Evolutionary conservation across 2,797 vertebrate genomes (phyloP), one percentile per base, ranked within the genome.

Genomic region (Thaleichthys pacificus): DNA sequence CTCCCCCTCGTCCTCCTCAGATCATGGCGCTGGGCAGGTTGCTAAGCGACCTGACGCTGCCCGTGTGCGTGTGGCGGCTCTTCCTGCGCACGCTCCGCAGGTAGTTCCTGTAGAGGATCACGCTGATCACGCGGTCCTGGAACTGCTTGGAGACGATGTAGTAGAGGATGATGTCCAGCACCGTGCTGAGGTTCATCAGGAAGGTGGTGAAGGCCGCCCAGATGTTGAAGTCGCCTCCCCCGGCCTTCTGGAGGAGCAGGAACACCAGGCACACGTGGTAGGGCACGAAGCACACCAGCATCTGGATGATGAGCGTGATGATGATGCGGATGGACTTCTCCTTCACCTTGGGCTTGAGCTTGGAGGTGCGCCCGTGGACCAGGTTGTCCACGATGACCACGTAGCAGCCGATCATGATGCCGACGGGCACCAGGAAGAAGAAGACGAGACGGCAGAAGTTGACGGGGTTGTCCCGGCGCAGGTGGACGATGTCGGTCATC

Each of bases 111-210:
- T 99, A 98, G 35, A 97, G 89, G 76, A 99, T 96, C 68, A 98
- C 97, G 0, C 97, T 99, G 76, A 98, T 97, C 71, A 99, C 97
- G 69, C 97, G 85, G 38, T 97, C 97, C 84, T 99, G 97, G 88
- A 99, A 99, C 84, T 99, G 97, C 83, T 98, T 99, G 32, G 97
- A 99, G 71, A 99, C 97, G 0, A 98, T 97, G 74, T 99, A 99
- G 80, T 98, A 99, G 22, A 99, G 90, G 35, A 99, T 96, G 19
- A 99, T 93, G 0, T 99, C 97, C 73, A 98, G 66, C 61, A 97
- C 96, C 0, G 97, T 98, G 82, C 97, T 99, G 79, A 96, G 87
- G 80, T 96, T 99, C 97, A 99, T 99, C 79, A 99, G 91, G 82
- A 96, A 97, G 0, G 96, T 96, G 77, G 96, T 95, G 76, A 98